These are phyloP conservation scores for Helleia helle DNA, from an alignment of 2,888 invertebrate genomes.

Conservation along the genomic window DNA sequence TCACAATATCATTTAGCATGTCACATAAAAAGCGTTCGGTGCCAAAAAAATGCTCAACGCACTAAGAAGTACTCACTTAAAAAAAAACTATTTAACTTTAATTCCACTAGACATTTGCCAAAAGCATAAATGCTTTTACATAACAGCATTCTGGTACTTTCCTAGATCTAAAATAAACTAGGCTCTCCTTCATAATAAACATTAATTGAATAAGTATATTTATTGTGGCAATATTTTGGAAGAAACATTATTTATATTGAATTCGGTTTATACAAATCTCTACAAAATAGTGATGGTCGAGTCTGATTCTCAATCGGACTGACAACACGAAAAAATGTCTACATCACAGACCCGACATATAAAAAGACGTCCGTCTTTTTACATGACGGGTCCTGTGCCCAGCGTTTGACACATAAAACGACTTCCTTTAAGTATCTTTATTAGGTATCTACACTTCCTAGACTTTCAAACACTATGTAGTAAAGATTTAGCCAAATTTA, in stretches of 20 bases:
- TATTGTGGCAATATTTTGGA: slow-evolving; percentile 65
- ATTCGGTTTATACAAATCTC: slow-evolving; percentile 50
- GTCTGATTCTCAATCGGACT: neutral
- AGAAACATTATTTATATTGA: slow-evolving; percentile 54
- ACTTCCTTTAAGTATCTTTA: neutral
- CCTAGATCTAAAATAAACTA: slow-evolving; percentile 7
- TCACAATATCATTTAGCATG: too few species aligned
- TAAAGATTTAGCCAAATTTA: neutral
- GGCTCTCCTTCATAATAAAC: slow-evolving; percentile 9
- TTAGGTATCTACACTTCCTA: slow-evolving; percentile 9
- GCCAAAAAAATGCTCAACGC: too few species aligned
- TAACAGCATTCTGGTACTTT: too few species aligned
- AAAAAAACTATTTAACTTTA: too few species aligned
- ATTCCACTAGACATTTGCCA: too few species aligned
- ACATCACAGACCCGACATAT: too few species aligned
- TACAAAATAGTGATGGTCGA: slow-evolving; percentile 29
- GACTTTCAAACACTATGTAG: neutral
- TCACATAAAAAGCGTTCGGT: too few species aligned
- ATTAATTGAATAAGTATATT: slow-evolving; percentile 32
- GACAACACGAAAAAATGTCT: slow-evolving; percentile 3
- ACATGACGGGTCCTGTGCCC: neutral
- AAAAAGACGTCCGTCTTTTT: too few species aligned
- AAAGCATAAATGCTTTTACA: too few species aligned
- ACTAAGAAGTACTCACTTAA: too few species aligned
- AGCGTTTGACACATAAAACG: slow-evolving; percentile 9